Evolutionary conservation across 1,140 invertebrate species (phyloP).

Genomic region (Meteorus sp.): DNA sequence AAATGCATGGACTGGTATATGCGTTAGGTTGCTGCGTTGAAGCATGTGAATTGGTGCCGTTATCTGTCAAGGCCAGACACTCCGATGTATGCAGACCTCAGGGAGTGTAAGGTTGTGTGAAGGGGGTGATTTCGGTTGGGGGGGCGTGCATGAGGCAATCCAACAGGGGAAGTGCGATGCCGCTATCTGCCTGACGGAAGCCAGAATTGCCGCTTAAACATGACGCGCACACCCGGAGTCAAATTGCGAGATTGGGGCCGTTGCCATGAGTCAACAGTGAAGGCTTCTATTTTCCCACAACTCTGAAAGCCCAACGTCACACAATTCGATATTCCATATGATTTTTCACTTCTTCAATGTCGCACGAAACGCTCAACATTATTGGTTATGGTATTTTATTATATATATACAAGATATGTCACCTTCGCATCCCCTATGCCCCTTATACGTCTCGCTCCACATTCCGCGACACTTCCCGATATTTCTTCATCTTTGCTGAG

Average conservation of each 20-base stretch:
- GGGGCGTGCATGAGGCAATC: too few relatives aligned
- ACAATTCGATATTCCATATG: not conserved
- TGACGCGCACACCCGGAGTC: constrained; percentile 13
- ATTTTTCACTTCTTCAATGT: not conserved
- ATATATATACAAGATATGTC: constrained; percentile 3
- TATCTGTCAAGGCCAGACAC: constrained; percentile 18
- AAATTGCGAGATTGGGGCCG: constrained; percentile 12
- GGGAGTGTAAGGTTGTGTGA: not conserved
- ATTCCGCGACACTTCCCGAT: too few relatives aligned
- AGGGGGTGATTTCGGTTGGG: constrained; percentile 6
- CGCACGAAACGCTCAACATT: too few relatives aligned
- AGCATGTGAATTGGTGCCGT: constrained; percentile 14
- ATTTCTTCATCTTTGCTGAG: not conserved
- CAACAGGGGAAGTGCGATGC: not conserved
- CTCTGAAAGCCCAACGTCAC: not conserved
- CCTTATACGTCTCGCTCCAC: not conserved
- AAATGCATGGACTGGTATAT: constrained; percentile 1
- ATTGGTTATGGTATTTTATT: too few relatives aligned
- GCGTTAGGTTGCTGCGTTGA: not conserved
- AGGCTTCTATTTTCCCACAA: not conserved
- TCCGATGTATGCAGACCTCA: constrained; percentile 13
- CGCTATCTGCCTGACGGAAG: constrained; percentile 7
- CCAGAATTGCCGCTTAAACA: constrained; percentile 14
- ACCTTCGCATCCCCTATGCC: not conserved
- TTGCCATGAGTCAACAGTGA: constrained; percentile 1